A percentile compares a stretch with the other conserved stretches of the same genome.
Evolutionary conservation across 2,113 vertebrate species (phyloP).

Genomic region (Brachypodius melanocephalos): DNA sequence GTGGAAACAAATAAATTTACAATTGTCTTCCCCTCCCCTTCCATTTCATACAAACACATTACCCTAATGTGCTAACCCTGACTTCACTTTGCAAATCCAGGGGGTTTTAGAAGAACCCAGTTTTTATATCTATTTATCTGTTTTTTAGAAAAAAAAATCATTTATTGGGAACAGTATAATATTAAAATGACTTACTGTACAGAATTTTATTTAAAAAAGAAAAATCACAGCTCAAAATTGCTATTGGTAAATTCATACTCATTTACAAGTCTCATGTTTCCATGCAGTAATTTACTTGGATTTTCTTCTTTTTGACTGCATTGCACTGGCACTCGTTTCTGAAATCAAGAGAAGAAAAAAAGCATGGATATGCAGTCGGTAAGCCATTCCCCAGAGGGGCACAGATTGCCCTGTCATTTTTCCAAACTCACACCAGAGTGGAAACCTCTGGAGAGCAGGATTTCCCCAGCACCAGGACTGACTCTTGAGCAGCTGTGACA

Average conservation of each 20-base stretch:
- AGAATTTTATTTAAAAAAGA: conserved; percentile 78
- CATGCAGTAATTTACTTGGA: conserved; percentile 88
- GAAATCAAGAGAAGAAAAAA: conserved; percentile 67
- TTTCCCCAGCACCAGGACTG: background rate
- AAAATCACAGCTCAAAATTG: conserved; percentile 80
- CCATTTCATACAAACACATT: conserved; percentile 60
- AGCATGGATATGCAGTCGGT: conserved; percentile 24
- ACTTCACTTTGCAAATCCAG: conserved; percentile 63
- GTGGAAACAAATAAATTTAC: conserved; percentile 72
- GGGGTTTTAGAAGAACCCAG: conserved; percentile 51
- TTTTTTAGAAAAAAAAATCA: conserved; percentile 59
- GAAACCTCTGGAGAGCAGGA: background rate
- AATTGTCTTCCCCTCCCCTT: conserved; percentile 22
- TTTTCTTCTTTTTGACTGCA: conserved; percentile 97
- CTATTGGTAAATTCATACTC: conserved; percentile 85
- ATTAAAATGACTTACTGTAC: conserved; percentile 91
- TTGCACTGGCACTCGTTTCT: conserved; percentile 90
- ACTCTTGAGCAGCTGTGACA: fast-evolving
- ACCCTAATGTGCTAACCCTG: conserved; percentile 65
- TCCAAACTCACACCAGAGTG: background rate
- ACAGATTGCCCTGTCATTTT: background rate
- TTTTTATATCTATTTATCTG: conserved; percentile 60
- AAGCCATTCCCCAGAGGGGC: background rate
- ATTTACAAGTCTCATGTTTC: conserved; percentile 88
- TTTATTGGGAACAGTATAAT: conserved; percentile 74